Evolutionary conservation across 2,888 invertebrate genomes (phyloP).

Genomic region (Nudaria mundana): DNA sequence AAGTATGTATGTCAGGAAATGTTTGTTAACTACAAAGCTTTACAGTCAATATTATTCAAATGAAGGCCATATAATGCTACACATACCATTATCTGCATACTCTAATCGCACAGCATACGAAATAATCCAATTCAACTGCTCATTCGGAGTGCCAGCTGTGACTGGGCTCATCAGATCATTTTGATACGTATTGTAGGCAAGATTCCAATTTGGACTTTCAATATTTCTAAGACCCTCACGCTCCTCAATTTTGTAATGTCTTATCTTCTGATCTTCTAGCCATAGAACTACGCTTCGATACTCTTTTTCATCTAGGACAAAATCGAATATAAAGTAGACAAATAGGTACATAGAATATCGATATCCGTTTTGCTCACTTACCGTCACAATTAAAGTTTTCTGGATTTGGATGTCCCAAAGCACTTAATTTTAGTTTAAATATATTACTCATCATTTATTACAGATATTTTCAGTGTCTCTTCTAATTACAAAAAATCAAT

Average conservation of each 20-base stretch:
- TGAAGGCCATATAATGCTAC: neutral
- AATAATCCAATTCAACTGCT: conserved; percentile 92
- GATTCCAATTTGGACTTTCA: conserved; percentile 85
- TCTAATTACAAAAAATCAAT: no score
- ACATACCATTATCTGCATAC: conserved; percentile 88
- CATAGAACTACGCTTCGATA: conserved; percentile 91
- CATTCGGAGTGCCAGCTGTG: conserved; percentile 76
- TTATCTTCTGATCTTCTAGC: conserved; percentile 97
- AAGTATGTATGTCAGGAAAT: no score
- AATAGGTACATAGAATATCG: neutral
- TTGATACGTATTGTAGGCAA: conserved; percentile 87
- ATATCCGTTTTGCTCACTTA: conserved; percentile 51
- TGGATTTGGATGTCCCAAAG: conserved; percentile 89
- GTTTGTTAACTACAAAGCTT: no score
- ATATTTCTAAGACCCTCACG: conserved; percentile 87
- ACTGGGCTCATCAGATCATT: conserved; percentile 88
- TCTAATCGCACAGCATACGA: conserved; percentile 92
- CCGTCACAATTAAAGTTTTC: conserved; percentile 86
- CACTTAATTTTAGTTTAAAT: conserved; percentile 88
- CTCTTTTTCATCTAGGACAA: conserved; percentile 86
- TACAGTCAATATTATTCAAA: no score
- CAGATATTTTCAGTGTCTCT: no score
- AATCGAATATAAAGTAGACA: no score
- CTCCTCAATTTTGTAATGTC: conserved; percentile 92
- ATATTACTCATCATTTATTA: conserved; percentile 80